These are phyloP conservation scores for Daphoenositta chrysoptera DNA, from an alignment of 2,113 vertebrate genomes.

Conservation along the genomic window DNA sequence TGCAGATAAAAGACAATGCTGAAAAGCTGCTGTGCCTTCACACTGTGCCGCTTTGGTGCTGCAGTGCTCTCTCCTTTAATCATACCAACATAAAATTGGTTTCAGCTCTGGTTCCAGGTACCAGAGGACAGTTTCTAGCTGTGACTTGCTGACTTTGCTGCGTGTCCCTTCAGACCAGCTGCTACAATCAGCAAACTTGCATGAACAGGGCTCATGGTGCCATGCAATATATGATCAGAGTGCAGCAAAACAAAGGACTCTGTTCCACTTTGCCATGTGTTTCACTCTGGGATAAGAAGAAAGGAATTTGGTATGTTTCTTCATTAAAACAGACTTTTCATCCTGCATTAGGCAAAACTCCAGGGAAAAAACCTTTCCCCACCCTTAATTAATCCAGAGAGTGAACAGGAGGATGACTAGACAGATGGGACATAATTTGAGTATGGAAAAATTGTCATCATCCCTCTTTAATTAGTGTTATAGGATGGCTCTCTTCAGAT, in stretches of 20 bases:
- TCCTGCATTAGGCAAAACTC: constrained; percentile 49
- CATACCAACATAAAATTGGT: background rate
- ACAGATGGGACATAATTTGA: constrained; percentile 67
- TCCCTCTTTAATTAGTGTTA: constrained; percentile 70
- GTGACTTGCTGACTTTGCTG: background rate
- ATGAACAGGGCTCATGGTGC: background rate
- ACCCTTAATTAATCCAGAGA: constrained; percentile 65
- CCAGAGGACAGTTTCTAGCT: background rate
- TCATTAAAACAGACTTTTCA: constrained; percentile 49
- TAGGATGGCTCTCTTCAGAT: constrained; percentile 63
- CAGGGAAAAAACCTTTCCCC: constrained; percentile 51
- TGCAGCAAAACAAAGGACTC: background rate
- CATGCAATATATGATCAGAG: background rate
- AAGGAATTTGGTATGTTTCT: constrained; percentile 4
- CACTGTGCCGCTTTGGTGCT: background rate
- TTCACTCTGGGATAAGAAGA: background rate
- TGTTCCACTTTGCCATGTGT: background rate
- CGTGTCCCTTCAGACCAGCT: background rate
- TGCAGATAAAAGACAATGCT: background rate
- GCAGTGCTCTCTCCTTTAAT: background rate
- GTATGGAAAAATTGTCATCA: constrained; percentile 61
- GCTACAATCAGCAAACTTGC: background rate
- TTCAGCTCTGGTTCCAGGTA: background rate
- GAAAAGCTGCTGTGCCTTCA: background rate
- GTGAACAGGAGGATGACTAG: constrained; percentile 57